phyloP scores from a whole-genome alignment of 2,888 invertebrate species.

The Platerodrilus igneus region DNA sequence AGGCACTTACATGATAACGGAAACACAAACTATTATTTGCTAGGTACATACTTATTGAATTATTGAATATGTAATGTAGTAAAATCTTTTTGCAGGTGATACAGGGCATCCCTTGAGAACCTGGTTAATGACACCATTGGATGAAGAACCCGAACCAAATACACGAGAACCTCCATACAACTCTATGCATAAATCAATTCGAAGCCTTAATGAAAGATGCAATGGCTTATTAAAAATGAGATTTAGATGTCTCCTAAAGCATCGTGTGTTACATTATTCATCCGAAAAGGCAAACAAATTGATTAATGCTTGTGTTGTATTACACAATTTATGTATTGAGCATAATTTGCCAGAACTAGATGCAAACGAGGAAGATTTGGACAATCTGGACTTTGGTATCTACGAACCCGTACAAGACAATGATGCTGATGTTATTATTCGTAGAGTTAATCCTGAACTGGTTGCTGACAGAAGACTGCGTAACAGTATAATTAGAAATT shows the following conservation, averaged over 20 bases:
- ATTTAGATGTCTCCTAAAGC: constrained; percentile 31
- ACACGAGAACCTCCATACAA: constrained; percentile 25
- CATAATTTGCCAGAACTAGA: constrained; percentile 8
- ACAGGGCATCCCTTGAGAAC: constrained; percentile 31
- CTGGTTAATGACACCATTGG: constrained; percentile 32
- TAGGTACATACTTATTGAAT: too few species aligned
- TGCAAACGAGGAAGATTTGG: too few species aligned
- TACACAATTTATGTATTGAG: constrained; percentile 28
- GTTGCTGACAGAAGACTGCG: too few species aligned
- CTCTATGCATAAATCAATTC: constrained; percentile 18
- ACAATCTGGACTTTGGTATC: too few species aligned
- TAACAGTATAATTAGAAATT: too few species aligned
- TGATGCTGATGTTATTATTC: too few species aligned
- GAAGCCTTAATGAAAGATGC: constrained; percentile 29
- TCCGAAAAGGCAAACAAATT: constrained; percentile 30
- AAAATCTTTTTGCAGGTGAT: too few species aligned
- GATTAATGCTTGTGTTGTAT: constrained; percentile 31
- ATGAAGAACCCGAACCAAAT: constrained; percentile 20
- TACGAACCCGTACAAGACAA: too few species aligned
- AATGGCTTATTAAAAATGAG: constrained; percentile 29
- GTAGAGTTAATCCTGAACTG: too few species aligned
- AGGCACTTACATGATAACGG: too few species aligned
- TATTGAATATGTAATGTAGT: too few species aligned
- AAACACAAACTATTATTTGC: too few species aligned
- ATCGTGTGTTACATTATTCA: constrained; percentile 28